Percentiles rank a stretch among this genome's conserved stretches.
Evolutionary conservation across 2,113 vertebrate species (phyloP).

Genomic region (Silurus glanis): DNA sequence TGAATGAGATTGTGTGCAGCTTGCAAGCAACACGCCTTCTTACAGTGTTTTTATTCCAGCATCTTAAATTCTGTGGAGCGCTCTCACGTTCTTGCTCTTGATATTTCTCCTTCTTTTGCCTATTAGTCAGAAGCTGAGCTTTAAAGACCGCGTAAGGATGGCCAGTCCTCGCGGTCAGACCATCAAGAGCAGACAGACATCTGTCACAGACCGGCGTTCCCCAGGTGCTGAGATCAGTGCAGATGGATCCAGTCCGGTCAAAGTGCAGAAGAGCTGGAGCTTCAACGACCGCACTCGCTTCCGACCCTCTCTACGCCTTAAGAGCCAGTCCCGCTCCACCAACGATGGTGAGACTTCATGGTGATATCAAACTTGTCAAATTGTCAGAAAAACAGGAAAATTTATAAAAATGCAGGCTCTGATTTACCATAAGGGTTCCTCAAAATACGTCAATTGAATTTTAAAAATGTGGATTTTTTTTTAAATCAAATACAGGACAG

Average conservation of each 20-base stretch:
- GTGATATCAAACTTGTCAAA: neutral
- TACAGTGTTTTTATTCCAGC: neutral
- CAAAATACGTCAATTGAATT: too few species aligned
- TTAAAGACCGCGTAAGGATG: slow-evolving; percentile 93
- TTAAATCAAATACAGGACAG: neutral
- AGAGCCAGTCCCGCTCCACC: slow-evolving; percentile 89
- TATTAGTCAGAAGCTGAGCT: slow-evolving; percentile 91
- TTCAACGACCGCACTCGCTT: slow-evolving; percentile 96
- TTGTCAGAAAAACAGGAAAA: neutral
- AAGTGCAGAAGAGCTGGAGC: slow-evolving; percentile 99
- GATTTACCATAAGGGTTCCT: neutral
- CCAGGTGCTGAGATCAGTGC: slow-evolving; percentile 81
- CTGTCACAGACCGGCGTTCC: slow-evolving; percentile 85
- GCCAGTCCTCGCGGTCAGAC: slow-evolving; percentile 94
- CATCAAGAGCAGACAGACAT: slow-evolving; percentile 87
- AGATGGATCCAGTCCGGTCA: slow-evolving; percentile 87
- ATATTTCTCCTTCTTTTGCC: slow-evolving; percentile 10
- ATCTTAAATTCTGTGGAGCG: neutral
- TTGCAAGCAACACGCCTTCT: neutral
- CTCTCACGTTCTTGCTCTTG: neutral
- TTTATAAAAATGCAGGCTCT: neutral
- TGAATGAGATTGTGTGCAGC: neutral
- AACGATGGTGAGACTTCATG: slow-evolving; percentile 76
- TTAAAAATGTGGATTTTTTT: neutral
- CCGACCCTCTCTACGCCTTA: slow-evolving; percentile 89